Base-by-base conservation (phyloP, 2,888 invertebrate genomes). In the Acanthosoma haemorrhoidale region DNA sequence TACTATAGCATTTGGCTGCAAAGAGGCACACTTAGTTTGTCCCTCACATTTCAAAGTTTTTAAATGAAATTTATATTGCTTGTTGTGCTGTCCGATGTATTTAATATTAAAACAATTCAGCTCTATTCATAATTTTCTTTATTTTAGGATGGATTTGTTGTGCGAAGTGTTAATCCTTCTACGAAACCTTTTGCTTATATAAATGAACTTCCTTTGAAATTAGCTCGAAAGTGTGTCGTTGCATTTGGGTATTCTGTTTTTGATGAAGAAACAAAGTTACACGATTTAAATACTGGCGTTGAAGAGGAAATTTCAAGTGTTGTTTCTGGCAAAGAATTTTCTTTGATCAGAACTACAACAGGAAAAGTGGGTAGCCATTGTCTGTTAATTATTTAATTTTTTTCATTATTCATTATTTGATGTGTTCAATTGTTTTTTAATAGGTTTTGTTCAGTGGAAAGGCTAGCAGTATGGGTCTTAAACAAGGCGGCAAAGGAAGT, bases 271-370 rank as follows among this genome's bases (percentile, higher is more conserved):
- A 82, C 81, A 68, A 75, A 78, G 11, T 78, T 80, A 36, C 81
- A 81, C 73, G 79, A 79, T 36, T 76, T 83, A 75, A 82, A 80
- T 76, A 82, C 82, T 16, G 84, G 83, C 4, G 82, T 87, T 74
- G 94, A 94, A 75, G 92, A 94, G 76, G 94, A 94, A 76, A 84
- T 92, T 0, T 82, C 85, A 11, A 85, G 86, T 60, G 88, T 96
- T 68, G 86, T 87, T 51, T 88, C 91, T 51, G 96, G 95, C 29
- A 95, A 94, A 80, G 96, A 96, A 76, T 96, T 97, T 80, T 91
- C 90, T 1, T 81, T 96, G 43, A 83, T 96, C 3, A 86, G 88
- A 76, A 94, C 94, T 5, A 82, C 85, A n/a, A 88, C 89, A 66
- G 96, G 96, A 73, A 92, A 92, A 83, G 91, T 91, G 80, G 68